Conservation (phyloP, 1,140 invertebrate species). For the Bombus difficillimus region DNA sequence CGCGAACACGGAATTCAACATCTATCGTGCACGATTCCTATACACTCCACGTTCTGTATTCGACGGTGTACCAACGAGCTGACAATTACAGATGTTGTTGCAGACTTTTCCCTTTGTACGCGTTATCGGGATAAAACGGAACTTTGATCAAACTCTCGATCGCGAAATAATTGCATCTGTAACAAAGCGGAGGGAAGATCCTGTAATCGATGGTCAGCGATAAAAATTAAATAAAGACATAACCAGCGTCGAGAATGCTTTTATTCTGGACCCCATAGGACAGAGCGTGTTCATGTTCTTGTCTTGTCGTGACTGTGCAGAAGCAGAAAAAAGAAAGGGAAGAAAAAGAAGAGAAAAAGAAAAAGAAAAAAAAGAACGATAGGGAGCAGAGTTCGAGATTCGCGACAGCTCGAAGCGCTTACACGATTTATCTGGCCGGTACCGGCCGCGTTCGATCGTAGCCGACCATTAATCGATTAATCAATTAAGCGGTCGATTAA, state of each 20-base stretch:
- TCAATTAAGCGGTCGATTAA: slow-evolving; percentile 76
- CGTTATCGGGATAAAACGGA: slow-evolving; percentile 23
- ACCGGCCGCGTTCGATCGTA: slow-evolving; percentile 50
- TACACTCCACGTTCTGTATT: slow-evolving; percentile 4
- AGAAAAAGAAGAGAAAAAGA: background rate
- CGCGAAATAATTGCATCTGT: background rate
- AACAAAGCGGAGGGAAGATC: background rate
- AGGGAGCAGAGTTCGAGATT: slow-evolving; percentile 18
- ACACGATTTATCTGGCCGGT: slow-evolving; percentile 60
- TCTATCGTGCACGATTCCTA: background rate
- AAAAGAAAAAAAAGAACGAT: background rate
- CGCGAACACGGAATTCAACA: slow-evolving; percentile 41
- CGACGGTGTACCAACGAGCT: slow-evolving; percentile 45
- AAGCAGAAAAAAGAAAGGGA: background rate
- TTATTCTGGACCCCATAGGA: slow-evolving; percentile 7
- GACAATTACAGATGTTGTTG: slow-evolving; percentile 50
- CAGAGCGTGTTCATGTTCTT: slow-evolving; percentile 51
- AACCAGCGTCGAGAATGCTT: slow-evolving; percentile 27
- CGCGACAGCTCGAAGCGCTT: slow-evolving; percentile 48
- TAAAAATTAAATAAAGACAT: slow-evolving; percentile 45
- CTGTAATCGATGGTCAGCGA: background rate
- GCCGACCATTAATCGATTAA: slow-evolving; percentile 71
- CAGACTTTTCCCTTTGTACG: slow-evolving; percentile 35
- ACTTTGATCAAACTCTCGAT: slow-evolving; percentile 2
- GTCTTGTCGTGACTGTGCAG: slow-evolving; percentile 41